Evolutionary conservation across 2,797 vertebrate species (phyloP), one percentile per base, ranked within the genome.

Genomic region (Ctenopoma multispine): DNA sequence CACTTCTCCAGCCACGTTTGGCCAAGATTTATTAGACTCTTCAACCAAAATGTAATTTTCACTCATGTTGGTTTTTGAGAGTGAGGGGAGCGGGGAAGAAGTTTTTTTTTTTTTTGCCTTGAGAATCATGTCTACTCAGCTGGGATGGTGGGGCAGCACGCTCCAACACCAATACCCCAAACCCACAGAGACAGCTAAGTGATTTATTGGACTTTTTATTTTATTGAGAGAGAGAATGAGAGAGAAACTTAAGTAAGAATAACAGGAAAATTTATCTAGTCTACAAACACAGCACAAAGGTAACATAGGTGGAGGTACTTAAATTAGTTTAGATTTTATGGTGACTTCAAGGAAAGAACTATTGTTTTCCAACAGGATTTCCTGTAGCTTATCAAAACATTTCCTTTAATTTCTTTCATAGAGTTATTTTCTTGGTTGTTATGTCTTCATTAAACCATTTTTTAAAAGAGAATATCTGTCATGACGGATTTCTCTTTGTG

Each of bases 41-140:
- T 90, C 71, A 86, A 92, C 89, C 89, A 75, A 91, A 88, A 91
- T 89, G 91, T 89, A 84, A 93, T 92, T 91, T 92, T 92, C 89
- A 92, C 89, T 87, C 38, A 84, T 91, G 90, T 92, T 93, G 87
- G 83, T 81, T 93, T 92, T 91, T 88, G 64, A 74, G 73, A 89
- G 74, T 72, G 63, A 74, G 82, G 84, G 83, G 84, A 75, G 68
- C 43, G 29, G 79, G 71, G 62, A 61, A 72, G 65, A 55, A 13
- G 49, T 63, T 76, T 79, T 72, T 72, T n/a, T 14, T 41, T 14
- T 41, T 14, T 17, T 65, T 71, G 65, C 71, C 78, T 87, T 79
- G 63, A 79, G 80, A 89, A 49, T 87, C 83, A 70, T 73, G 83
- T 83, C 87, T 88, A 54, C 85, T 85, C 84, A 90, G 87, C 81